Conservation (phyloP, 2,888 invertebrate genomes). For the Frankliniella fusca region DNA sequence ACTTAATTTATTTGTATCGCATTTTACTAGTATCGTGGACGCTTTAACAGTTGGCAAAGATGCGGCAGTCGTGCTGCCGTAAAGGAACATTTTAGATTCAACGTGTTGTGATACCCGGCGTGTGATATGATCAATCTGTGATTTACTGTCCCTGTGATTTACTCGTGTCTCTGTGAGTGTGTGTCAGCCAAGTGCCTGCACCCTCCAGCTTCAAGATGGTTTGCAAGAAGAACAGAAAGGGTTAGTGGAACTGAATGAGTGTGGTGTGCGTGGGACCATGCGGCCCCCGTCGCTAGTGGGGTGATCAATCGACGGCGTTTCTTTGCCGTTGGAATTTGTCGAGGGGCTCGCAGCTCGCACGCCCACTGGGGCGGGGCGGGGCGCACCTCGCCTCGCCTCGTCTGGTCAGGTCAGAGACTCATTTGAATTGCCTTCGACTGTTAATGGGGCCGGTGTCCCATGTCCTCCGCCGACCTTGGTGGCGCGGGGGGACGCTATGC, state of each 20-base stretch:
- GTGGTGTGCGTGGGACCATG: neutral
- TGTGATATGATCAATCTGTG: neutral
- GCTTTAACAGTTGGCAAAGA: neutral
- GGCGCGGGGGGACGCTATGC: neutral
- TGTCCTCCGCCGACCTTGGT: neutral
- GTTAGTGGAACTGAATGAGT: neutral
- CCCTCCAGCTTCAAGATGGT: neutral
- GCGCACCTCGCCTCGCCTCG: neutral
- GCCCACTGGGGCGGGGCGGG: too few species aligned
- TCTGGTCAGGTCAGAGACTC: neutral
- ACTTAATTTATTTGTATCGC: neutral
- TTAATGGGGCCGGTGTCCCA: neutral
- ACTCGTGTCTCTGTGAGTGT: neutral
- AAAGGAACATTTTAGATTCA: neutral
- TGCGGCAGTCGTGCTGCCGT: neutral
- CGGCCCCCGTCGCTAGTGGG: neutral
- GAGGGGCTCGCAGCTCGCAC: too few species aligned
- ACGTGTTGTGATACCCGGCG: neutral
- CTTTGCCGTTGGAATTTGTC: too few species aligned
- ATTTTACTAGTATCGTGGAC: neutral
- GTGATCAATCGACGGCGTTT: neutral
- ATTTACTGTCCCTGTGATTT: neutral
- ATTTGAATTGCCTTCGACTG: neutral
- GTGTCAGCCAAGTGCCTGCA: neutral
- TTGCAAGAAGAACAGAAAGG: conserved; percentile 3